Conservation (phyloP, 2,113 vertebrate species). For the Xiphophorus hellerii region DNA sequence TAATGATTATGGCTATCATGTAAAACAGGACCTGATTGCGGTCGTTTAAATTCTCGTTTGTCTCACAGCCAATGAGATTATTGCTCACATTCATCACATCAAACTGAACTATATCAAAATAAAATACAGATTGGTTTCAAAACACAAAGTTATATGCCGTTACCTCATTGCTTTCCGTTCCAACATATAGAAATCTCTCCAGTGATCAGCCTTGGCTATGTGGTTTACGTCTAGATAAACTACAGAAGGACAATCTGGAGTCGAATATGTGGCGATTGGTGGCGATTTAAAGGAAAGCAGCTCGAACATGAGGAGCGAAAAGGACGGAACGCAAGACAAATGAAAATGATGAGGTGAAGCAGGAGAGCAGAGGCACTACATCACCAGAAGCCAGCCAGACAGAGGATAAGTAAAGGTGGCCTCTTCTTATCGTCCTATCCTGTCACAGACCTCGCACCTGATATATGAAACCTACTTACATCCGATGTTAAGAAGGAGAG, state of each 20-base stretch:
- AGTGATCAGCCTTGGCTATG: slow-evolving; percentile 8
- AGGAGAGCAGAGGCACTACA: slow-evolving; percentile 67
- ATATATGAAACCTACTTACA: slow-evolving; percentile 69
- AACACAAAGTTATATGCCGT: not conserved
- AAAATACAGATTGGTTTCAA: not conserved
- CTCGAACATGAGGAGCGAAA: slow-evolving; percentile 25
- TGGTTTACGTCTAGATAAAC: slow-evolving; percentile 3
- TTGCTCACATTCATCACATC: not conserved
- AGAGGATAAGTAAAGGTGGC: slow-evolving; percentile 72
- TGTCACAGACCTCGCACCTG: slow-evolving; percentile 63
- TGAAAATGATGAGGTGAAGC: slow-evolving; percentile 67
- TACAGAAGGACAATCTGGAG: slow-evolving; percentile 29
- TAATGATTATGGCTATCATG: too few species aligned
- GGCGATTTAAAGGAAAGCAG: slow-evolving; percentile 59
- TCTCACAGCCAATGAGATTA: too few species aligned
- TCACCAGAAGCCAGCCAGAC: slow-evolving; percentile 57
- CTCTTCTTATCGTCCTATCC: slow-evolving; percentile 67
- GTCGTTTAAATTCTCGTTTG: too few species aligned
- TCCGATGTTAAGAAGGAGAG: slow-evolving; percentile 38
- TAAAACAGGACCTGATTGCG: too few species aligned
- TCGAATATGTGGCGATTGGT: slow-evolving; percentile 23
- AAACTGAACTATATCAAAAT: not conserved
- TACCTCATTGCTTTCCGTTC: not conserved
- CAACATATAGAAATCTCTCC: slow-evolving; percentile 1
- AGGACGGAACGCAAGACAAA: slow-evolving; percentile 40